Evolutionary conservation across 2,888 invertebrate genomes (phyloP).

Genomic region (Dynastes grantii): DNA sequence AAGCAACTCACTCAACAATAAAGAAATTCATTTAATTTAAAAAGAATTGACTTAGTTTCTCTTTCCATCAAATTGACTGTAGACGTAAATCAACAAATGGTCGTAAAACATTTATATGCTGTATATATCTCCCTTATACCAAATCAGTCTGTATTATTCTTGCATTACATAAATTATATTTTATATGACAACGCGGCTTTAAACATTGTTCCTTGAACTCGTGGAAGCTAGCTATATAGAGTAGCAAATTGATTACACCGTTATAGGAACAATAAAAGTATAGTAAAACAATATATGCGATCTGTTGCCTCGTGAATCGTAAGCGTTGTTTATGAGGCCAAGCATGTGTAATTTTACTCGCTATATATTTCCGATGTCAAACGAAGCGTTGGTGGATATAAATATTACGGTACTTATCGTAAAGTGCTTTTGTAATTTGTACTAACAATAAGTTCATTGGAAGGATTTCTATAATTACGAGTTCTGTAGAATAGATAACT

Average conservation of each 20-base stretch:
- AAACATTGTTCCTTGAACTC: conserved; percentile 12
- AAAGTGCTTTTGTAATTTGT: too few relatives aligned
- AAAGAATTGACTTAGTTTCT: too few relatives aligned
- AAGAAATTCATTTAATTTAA: too few relatives aligned
- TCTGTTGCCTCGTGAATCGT: conserved; percentile 15
- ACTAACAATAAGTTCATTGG: too few relatives aligned
- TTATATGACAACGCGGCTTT: conserved; percentile 9
- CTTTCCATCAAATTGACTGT: neutral
- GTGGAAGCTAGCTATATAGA: neutral
- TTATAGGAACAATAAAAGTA: conserved; percentile 26
- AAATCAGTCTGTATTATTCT: conserved; percentile 9
- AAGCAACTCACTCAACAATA: too few relatives aligned
- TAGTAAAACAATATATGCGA: conserved; percentile 21
- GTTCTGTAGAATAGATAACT: too few relatives aligned
- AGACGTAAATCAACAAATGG: neutral
- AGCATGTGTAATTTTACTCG: conserved; percentile 4
- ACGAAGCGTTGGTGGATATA: too few relatives aligned
- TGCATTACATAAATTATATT: conserved; percentile 36
- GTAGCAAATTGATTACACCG: conserved; percentile 13
- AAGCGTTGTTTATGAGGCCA: neutral
- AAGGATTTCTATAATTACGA: too few relatives aligned
- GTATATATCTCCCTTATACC: neutral
- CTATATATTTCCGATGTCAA: neutral
- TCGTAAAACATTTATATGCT: conserved; percentile 5
- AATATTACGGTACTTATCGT: too few relatives aligned